Base-by-base conservation (phyloP, 1,140 invertebrate genomes). In the Zaprionus davidi region DNA sequence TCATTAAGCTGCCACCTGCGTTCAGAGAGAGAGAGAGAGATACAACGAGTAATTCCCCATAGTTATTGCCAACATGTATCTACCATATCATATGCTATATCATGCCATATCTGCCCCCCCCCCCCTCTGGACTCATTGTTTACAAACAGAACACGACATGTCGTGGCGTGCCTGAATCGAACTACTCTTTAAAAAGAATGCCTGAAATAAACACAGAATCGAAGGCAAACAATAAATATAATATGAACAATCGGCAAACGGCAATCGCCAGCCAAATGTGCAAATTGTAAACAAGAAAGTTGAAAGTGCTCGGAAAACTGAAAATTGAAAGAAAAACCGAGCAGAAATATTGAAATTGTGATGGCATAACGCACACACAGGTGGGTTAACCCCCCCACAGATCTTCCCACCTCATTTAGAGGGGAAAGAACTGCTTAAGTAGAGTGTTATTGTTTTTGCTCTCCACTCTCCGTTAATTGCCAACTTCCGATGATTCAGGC, bases 131-230 rank as follows among this genome's bases (percentile, higher is more conserved):
- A 51, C 11, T 13, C 38, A 3, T 53, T 68, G 38, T 74, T 60
- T 70, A 41, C 67, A 72, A 72, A 75, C 60, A 75, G 44, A 75
- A 41, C 4, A 34, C 55, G 68, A 71, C 58, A 53, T 63, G 72
- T 70, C 72, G n/a, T 38, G 24, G 24, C 58, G 51, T 36, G 38
- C 7, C 13, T 7, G n/a, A 31, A 41, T 62, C 26, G 5, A 20
- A 46, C 34, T 34, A 51, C 26, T 44, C 28, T 12, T 17, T 17
- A 46, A 46, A 17, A 46, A 38, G 13, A 38, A 38, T 13, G 20
- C 12, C 12, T 69, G 72, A 76, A 77, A 83, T 83, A 83, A 83
- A 84, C 81, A 84, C 81, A 81, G 57, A 76, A 36, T 4, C 41
- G 17, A n/a, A 46, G 24, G n/a, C 38, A 58, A 58, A 49, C 51